phyloP scores from a whole-genome alignment of 2,113 vertebrate genomes.

The Isurus oxyrinchus region DNA sequence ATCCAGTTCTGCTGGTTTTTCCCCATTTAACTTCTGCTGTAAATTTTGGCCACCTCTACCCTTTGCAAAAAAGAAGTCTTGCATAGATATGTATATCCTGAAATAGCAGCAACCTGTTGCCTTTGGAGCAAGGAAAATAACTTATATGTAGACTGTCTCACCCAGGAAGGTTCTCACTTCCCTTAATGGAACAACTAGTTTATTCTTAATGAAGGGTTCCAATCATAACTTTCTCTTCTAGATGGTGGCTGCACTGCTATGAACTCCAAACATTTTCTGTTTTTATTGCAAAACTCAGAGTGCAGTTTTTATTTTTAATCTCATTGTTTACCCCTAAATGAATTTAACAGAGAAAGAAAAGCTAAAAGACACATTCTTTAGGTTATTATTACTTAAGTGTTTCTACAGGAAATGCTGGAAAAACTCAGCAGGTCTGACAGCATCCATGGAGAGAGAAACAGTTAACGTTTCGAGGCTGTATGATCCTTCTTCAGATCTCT shows the following conservation, averaged over 20 bases:
- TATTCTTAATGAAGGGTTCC: not conserved
- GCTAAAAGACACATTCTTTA: not conserved
- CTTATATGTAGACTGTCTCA: not conserved
- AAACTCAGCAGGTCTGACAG: too few species aligned
- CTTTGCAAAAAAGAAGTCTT: not conserved
- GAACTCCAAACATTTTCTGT: not conserved
- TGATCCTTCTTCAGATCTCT: too few species aligned
- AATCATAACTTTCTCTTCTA: not conserved
- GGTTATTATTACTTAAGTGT: slow-evolving; percentile 40
- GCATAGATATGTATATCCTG: not conserved
- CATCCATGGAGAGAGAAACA: too few species aligned
- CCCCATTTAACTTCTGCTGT: not conserved
- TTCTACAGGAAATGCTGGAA: slow-evolving; percentile 38
- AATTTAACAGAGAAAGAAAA: not conserved
- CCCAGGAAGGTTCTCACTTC: not conserved
- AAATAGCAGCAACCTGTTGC: not conserved
- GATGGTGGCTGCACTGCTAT: not conserved
- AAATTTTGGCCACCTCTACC: not conserved
- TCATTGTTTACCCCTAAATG: not conserved
- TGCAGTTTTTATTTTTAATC: not conserved
- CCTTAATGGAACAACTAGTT: not conserved
- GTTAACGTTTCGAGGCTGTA: too few species aligned
- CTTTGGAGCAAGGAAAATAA: not conserved
- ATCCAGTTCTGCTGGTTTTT: not conserved
- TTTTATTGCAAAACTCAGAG: not conserved